phyloP scores from a whole-genome alignment of 1,140 invertebrate species.

The Adoxophyes honmai region DNA sequence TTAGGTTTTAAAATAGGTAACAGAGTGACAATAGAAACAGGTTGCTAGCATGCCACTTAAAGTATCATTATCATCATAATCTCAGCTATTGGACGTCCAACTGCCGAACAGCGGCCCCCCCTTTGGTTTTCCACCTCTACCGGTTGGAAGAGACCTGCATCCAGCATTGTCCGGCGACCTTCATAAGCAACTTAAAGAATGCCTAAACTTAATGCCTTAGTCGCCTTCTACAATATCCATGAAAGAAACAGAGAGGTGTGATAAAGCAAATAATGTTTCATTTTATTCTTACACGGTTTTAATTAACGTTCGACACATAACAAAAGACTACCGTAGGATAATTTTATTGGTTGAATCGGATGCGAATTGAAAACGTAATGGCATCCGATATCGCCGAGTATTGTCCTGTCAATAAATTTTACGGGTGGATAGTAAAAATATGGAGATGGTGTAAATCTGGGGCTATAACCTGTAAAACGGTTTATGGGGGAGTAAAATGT shows the following conservation, averaged over 20 bases:
- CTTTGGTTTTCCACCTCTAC: too few relatives aligned
- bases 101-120: too few relatives aligned
- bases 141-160: too few relatives aligned
- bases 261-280: background rate
- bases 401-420: background rate
- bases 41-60: too few relatives aligned
- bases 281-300: background rate
- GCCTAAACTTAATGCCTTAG: background rate
- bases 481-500: background rate
- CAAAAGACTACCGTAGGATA: background rate
- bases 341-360: background rate
- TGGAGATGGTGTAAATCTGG: slow-evolving; percentile 1
- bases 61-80: too few relatives aligned
- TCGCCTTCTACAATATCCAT: background rate
- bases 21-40: too few relatives aligned
- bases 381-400: background rate
- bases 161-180: too few relatives aligned
- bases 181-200: too few relatives aligned
- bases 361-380: background rate
- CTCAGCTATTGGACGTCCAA: too few relatives aligned
- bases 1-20: too few relatives aligned
- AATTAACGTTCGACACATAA: background rate
- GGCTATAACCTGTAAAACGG: slow-evolving; percentile 4
- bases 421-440: background rate
- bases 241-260: background rate